Percentiles rank a stretch among this genome's conserved stretches.
phyloP scores from a whole-genome alignment of 2,113 vertebrate species.

The Apeltes quadracus region DNA sequence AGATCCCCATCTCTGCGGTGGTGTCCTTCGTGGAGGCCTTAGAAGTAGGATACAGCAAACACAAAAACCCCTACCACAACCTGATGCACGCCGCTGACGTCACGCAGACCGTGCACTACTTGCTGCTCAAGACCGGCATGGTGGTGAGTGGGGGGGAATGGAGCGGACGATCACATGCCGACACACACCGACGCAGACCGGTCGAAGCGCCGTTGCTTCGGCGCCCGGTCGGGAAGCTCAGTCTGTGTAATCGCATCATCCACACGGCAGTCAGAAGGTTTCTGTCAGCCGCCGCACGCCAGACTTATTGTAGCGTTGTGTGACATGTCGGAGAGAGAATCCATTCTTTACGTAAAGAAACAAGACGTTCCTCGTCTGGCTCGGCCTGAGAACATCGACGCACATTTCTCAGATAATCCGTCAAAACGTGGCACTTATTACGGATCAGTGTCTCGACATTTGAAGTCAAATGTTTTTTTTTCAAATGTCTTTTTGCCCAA shows the following conservation, averaged over 20 bases:
- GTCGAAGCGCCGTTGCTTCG: neutral
- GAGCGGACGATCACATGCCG: neutral
- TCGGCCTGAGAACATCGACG: constrained; percentile 23
- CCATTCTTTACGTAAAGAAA: constrained; percentile 18
- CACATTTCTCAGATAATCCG: neutral
- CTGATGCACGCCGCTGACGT: constrained; percentile 96
- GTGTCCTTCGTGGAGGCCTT: constrained; percentile 97
- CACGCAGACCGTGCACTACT: constrained; percentile 95
- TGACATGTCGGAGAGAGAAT: constrained; percentile 30
- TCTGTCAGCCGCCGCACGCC: constrained; percentile 37
- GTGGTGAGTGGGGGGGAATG: constrained; percentile 83
- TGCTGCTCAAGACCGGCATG: constrained; percentile 94
- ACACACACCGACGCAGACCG: constrained; percentile 7
- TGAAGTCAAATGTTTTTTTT: constrained; percentile 10
- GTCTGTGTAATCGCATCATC: constrained; percentile 35
- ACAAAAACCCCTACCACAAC: constrained; percentile 99
- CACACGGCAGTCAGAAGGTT: constrained; percentile 44
- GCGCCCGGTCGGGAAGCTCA: constrained; percentile 14
- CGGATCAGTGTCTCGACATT: constrained; percentile 2
- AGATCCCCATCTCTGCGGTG: constrained; percentile 97
- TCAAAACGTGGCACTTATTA: constrained; percentile 7
- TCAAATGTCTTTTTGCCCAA: neutral
- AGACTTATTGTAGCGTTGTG: constrained; percentile 55
- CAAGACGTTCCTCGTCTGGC: constrained; percentile 15
- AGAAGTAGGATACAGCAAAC: constrained; percentile 96